Evolutionary conservation across 2,113 vertebrate genomes (phyloP).

Genomic region (Columba livia): DNA sequence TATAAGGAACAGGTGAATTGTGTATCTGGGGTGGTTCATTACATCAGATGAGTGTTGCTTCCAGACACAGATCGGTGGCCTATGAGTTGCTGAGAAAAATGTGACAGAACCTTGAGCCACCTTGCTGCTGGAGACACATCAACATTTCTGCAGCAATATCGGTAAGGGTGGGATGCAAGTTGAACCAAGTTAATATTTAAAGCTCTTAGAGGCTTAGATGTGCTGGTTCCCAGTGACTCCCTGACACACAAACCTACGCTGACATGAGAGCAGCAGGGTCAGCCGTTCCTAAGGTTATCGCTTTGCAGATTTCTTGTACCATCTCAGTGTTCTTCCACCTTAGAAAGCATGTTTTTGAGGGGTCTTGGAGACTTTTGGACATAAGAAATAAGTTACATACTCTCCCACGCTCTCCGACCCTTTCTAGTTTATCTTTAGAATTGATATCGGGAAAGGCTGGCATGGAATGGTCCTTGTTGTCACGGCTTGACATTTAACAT

Average conservation of each 20-base stretch:
- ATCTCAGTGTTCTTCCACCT: background rate
- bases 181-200: background rate
- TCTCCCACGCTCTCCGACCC: background rate
- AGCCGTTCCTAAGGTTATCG: background rate
- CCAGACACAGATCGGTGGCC: background rate
- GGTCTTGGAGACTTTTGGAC: background rate
- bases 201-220: background rate
- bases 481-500: background rate
- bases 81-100: background rate
- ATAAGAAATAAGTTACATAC: background rate
- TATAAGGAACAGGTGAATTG: background rate
- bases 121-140: background rate
- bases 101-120: background rate
- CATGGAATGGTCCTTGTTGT: background rate
- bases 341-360: background rate
- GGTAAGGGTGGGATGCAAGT: background rate
- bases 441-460: background rate
- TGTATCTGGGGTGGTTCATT: background rate
- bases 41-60: background rate
- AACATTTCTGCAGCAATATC: background rate
- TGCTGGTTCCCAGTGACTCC: background rate
- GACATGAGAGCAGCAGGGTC: background rate
- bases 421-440: background rate
- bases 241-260: background rate
- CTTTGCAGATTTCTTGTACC: background rate